Percentiles rank a stretch among this genome's conserved stretches.
Conservation (phyloP, 2,113 vertebrate species). For the Ifrita kowaldi region DNA sequence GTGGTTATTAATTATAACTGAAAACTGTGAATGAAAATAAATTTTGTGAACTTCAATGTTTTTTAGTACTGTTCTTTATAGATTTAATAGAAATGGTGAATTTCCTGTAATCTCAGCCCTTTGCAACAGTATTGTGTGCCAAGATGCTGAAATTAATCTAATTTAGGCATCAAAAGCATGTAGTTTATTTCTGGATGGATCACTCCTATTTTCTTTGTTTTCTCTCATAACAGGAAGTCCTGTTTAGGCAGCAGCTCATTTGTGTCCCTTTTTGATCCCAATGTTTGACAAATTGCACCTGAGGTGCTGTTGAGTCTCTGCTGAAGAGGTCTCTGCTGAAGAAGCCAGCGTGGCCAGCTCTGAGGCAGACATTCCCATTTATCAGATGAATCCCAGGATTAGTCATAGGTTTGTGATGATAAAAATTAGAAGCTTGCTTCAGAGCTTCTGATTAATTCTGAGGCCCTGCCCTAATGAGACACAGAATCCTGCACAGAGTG, state of each 20-base stretch:
- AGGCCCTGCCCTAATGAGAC: not conserved
- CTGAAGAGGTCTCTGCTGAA: not conserved
- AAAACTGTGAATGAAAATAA: not conserved
- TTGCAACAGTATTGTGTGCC: not conserved
- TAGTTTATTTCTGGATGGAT: not conserved
- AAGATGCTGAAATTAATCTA: not conserved
- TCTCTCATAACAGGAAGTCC: not conserved
- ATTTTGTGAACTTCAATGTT: rapidly evolving
- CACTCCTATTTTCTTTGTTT: not conserved
- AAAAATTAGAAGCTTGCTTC: not conserved
- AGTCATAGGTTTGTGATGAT: not conserved
- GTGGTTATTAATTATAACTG: not conserved
- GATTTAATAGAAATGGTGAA: not conserved
- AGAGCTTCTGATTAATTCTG: not conserved
- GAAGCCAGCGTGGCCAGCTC: not conserved
- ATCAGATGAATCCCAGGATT: not conserved
- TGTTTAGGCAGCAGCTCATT: not conserved
- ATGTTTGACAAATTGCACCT: not conserved
- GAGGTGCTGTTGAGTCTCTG: not conserved
- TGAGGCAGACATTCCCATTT: not conserved
- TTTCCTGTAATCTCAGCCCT: not conserved
- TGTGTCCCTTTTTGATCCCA: not conserved
- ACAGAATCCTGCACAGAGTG: not conserved
- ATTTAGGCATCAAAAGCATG: not conserved
- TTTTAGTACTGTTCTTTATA: not conserved